Conservation (phyloP, 2,113 vertebrate genomes). For the Thinocorus orbignyianus region DNA sequence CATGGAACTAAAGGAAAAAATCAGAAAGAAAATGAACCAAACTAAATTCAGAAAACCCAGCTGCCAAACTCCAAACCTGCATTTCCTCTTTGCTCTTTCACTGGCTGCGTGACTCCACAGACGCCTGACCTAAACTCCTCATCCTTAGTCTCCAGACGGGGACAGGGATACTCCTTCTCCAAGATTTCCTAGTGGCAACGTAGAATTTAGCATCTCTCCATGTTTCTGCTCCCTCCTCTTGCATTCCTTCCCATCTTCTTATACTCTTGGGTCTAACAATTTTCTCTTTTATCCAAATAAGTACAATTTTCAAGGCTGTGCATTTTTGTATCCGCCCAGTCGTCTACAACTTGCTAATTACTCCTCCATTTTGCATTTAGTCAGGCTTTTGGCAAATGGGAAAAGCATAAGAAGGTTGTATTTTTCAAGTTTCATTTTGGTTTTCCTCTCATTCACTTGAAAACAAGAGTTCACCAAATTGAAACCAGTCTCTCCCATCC, state of each 20-base stretch:
- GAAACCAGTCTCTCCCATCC: neutral
- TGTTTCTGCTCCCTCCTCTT: neutral
- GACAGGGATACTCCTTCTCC: neutral
- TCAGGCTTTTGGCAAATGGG: neutral
- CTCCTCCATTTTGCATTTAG: neutral
- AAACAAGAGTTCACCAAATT: neutral
- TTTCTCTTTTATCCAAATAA: neutral
- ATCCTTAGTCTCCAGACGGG: neutral
- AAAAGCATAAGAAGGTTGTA: fast-evolving
- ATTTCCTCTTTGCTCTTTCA: neutral
- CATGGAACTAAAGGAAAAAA: neutral
- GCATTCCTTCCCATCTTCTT: neutral
- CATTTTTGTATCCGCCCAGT: neutral
- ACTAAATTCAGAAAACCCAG: neutral
- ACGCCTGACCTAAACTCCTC: neutral
- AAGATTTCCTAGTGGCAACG: neutral
- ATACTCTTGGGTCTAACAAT: neutral
- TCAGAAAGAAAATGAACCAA: neutral
- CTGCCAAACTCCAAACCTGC: neutral
- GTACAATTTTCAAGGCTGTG: neutral
- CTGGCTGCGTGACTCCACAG: neutral
- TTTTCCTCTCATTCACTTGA: neutral
- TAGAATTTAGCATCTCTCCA: neutral
- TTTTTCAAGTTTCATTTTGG: neutral
- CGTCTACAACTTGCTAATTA: neutral